Evolutionary conservation across 2,797 vertebrate genomes (phyloP), one percentile per base, ranked within the genome.

Genomic region (Thalassophryne amazonica): DNA sequence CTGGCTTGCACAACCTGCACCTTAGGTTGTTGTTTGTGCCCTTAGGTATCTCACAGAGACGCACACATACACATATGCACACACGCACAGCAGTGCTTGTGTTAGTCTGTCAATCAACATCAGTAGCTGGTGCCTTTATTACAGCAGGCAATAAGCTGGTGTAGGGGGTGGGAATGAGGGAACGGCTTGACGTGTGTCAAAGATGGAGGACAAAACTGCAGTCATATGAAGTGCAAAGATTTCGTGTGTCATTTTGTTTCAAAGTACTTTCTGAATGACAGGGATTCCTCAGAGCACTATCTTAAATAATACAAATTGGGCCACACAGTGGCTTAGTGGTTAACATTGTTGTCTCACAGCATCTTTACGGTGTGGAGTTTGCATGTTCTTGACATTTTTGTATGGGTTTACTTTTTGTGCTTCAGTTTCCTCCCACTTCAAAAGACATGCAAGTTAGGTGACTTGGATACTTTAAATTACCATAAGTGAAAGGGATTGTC

Each of bases 1-100:
- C 82, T 81, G 69, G 72, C 69, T 64, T 65, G 63, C 71, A 70
- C 66, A 81, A 78, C 79, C 80, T 78, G 80, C 76, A 72, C 83
- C 81, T 78, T 71, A 43, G 73, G 75, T 83, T 86, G 83, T 84
- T 83, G 60, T 85, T 80, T 69, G 65, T 80, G 77, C 86, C 84
- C 82, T 71, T 45, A 74, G 83, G 80, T 81, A 72, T 78, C 62
- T 6, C 24, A 12, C 27, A 10, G 12, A 13, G 34, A 24, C 31
- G 25, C 50, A 12, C 32, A 32, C 55, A 17, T 54, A 8, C 35
- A 6, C 37, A 35, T 59, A 18, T 54, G 32, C 45, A 10, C 60
- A 37, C 47, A 48, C 49, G 49, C 42, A 56, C 60, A 40, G 36
- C 60, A 52, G 60, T 43, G 52, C 70, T 80, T 62, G 71, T 71